phyloP scores from a whole-genome alignment of 2,113 vertebrate species.

The Clarias magur region DNA sequence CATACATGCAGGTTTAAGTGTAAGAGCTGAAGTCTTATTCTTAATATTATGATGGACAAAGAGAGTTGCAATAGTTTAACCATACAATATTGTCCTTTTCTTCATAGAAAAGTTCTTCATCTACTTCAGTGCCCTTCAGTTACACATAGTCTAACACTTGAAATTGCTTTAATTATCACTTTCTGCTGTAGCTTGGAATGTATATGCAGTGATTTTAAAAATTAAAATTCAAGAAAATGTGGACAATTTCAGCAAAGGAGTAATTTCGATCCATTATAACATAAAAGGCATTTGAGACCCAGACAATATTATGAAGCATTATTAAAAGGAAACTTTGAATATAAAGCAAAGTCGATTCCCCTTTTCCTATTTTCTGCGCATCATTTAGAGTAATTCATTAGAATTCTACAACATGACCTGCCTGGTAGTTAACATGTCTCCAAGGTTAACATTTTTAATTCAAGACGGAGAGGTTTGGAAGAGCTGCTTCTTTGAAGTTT shows the following conservation, averaged over 20 bases:
- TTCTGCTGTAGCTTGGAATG: neutral
- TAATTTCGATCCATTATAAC: conserved; percentile 31
- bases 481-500: conserved; percentile 78
- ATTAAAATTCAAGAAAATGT: conserved; percentile 19
- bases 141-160: conserved; percentile 19
- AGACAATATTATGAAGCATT: conserved; percentile 40
- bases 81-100: neutral
- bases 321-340: conserved; percentile 36
- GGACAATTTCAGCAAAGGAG: conserved; percentile 22
- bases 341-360: conserved; percentile 34
- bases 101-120: conserved; percentile 17
- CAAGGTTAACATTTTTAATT: conserved; percentile 81
- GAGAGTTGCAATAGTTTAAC: neutral
- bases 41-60: neutral
- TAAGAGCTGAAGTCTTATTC: neutral
- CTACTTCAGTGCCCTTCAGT: conserved; percentile 33
- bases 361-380: conserved; percentile 48
- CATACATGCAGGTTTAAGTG: neutral
- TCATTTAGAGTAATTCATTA: conserved; percentile 69
- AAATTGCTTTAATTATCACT: neutral
- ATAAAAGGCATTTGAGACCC: conserved; percentile 37
- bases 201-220: conserved; percentile 14
- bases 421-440: conserved; percentile 73
- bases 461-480: conserved; percentile 73
- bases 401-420: conserved; percentile 67